Conservation (phyloP, 2,888 invertebrate genomes). For the Pristionchus maxplancki region DNA sequence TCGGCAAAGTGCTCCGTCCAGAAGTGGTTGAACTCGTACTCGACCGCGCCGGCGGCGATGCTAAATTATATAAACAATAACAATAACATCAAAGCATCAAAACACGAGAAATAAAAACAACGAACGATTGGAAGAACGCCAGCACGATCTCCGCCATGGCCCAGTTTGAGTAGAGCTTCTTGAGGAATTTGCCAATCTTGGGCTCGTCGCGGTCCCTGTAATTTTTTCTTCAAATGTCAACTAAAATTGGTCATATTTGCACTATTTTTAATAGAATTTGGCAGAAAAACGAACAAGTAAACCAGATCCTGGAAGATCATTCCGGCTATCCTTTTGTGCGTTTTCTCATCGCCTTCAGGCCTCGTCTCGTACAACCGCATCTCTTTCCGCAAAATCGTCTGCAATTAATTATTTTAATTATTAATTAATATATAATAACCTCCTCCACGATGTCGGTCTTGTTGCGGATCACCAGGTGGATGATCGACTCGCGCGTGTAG, state of each 20-base stretch:
- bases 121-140: neutral
- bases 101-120: too few species aligned
- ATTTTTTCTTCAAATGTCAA: too few species aligned
- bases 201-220: neutral
- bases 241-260: too few species aligned
- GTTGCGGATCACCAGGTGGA: neutral
- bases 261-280: too few species aligned
- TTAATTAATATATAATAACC: too few species aligned
- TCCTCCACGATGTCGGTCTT: neutral
- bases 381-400: neutral
- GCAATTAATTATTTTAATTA: too few species aligned
- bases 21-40: slow-evolving; percentile 4
- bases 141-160: neutral
- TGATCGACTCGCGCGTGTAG: neutral
- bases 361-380: neutral
- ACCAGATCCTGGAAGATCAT: neutral
- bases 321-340: neutral
- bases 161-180: slow-evolving; percentile 7
- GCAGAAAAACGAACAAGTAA: neutral
- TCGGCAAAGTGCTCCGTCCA: neutral
- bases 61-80: neutral
- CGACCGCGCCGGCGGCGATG: neutral
- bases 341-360: neutral
- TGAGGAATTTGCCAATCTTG: neutral
- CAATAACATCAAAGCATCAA: too few species aligned